Evolutionary conservation across 2,113 vertebrate genomes (phyloP).

Genomic region (Galemys pyrenaicus): DNA sequence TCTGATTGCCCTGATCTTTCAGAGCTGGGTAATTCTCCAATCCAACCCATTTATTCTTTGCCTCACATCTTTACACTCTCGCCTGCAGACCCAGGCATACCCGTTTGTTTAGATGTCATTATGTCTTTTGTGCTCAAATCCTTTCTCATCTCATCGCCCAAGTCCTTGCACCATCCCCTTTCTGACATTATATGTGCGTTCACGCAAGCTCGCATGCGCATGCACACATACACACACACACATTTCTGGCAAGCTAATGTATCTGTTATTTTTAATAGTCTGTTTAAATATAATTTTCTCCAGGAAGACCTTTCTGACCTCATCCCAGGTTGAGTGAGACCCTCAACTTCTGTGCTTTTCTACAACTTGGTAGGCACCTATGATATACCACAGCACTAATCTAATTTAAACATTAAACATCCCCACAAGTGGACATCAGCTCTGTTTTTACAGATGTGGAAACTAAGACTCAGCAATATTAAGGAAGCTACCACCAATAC

Average conservation of each 20-base stretch:
- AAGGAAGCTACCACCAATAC: neutral
- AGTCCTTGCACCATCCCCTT: neutral
- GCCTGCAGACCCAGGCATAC: neutral
- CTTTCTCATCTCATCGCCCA: neutral
- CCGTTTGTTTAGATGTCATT: neutral
- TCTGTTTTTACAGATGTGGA: conserved; percentile 62
- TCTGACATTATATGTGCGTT: neutral
- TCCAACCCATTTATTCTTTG: neutral
- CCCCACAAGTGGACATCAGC: neutral
- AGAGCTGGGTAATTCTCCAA: neutral
- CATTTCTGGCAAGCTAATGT: neutral
- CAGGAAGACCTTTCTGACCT: conserved; percentile 21
- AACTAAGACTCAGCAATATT: conserved; percentile 35
- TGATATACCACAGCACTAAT: neutral
- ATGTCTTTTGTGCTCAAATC: neutral
- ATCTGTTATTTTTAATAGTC: conserved; percentile 47
- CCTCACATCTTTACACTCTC: neutral
- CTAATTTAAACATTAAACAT: conserved; percentile 57
- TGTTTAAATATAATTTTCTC: conserved; percentile 29
- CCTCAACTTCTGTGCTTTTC: neutral
- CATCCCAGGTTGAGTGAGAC: neutral
- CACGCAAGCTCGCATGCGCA: too few species aligned
- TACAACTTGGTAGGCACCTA: neutral
- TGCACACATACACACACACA: neutral
- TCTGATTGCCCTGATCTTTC: neutral